Percentiles rank a stretch among this genome's conserved stretches.
Evolutionary conservation across 2,888 invertebrate species (phyloP).

Genomic region (Corythucha ciliata): DNA sequence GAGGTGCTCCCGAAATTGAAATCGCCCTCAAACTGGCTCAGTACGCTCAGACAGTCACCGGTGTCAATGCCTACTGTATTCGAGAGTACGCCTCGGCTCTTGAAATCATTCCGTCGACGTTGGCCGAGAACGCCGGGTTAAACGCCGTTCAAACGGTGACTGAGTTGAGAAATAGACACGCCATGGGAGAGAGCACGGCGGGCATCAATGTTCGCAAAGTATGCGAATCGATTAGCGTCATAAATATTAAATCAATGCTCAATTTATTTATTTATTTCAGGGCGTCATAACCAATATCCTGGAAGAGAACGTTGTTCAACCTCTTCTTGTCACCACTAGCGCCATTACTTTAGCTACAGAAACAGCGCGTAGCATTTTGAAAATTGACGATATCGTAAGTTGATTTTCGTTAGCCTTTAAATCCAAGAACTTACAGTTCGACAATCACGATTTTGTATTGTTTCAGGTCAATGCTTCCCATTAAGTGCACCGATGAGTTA

Average conservation of each 20-base stretch:
- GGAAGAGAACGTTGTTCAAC: constrained; percentile 95
- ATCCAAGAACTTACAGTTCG: not conserved
- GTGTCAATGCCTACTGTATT: constrained; percentile 91
- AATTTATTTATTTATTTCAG: constrained; percentile 22
- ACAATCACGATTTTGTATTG: constrained; percentile 1
- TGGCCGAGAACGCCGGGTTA: constrained; percentile 86
- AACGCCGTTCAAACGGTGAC: constrained; percentile 94
- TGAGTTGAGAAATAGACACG: constrained; percentile 88
- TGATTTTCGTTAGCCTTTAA: not conserved
- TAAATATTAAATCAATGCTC: not conserved
- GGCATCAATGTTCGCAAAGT: constrained; percentile 90
- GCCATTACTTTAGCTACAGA: constrained; percentile 91
- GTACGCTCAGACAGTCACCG: constrained; percentile 71
- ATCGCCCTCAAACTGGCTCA: constrained; percentile 74
- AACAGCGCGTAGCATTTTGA: constrained; percentile 93
- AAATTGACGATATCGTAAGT: constrained; percentile 98
- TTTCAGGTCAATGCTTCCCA: constrained; percentile 19
- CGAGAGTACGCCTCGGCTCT: constrained; percentile 92
- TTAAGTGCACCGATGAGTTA: too few species aligned
- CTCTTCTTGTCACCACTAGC: constrained; percentile 86
- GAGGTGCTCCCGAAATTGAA: constrained; percentile 96
- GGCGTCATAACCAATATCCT: constrained; percentile 94
- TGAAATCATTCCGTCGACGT: constrained; percentile 83
- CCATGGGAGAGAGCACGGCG: constrained; percentile 70
- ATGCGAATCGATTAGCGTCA: too few species aligned